These are phyloP conservation scores for Conus betulinus DNA, from an alignment of 1,140 invertebrate species.

Conservation along the genomic window DNA sequence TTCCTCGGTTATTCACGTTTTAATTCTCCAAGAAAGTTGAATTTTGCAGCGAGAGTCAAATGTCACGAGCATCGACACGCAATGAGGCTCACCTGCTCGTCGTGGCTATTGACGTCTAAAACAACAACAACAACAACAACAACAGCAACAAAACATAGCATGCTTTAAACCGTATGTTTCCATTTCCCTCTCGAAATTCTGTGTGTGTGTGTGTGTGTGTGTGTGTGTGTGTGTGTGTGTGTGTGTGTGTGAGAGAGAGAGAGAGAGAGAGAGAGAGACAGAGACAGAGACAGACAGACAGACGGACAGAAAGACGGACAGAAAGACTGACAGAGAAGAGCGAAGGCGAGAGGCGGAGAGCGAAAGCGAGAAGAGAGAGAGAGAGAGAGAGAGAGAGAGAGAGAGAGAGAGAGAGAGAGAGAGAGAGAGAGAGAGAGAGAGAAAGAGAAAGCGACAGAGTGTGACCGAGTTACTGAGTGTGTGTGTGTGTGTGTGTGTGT, in stretches of 20 bases:
- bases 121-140: too few relatives aligned
- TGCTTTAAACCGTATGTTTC: too few relatives aligned
- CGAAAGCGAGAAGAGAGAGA: too few relatives aligned
- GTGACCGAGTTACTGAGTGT: background rate
- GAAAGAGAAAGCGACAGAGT: background rate
- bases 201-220: background rate
- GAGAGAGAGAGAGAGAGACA: background rate
- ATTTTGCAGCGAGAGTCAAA: background rate
- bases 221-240: background rate
- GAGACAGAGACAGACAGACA: background rate
- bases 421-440: background rate
- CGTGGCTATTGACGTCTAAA: too few relatives aligned
- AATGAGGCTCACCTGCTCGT: too few relatives aligned
- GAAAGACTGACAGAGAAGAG: too few relatives aligned
- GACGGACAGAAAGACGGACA: background rate
- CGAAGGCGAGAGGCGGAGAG: too few relatives aligned
- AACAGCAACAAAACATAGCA: too few relatives aligned
- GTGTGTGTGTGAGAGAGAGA: background rate
- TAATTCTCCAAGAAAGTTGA: background rate
- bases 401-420: background rate
- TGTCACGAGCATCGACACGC: too few relatives aligned
- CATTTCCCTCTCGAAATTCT: too few relatives aligned
- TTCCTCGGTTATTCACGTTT: background rate
- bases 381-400: too few relatives aligned
- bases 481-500: background rate